Evolutionary conservation across 2,797 vertebrate species (phyloP).

Genomic region (Galagoides demidoff): DNA sequence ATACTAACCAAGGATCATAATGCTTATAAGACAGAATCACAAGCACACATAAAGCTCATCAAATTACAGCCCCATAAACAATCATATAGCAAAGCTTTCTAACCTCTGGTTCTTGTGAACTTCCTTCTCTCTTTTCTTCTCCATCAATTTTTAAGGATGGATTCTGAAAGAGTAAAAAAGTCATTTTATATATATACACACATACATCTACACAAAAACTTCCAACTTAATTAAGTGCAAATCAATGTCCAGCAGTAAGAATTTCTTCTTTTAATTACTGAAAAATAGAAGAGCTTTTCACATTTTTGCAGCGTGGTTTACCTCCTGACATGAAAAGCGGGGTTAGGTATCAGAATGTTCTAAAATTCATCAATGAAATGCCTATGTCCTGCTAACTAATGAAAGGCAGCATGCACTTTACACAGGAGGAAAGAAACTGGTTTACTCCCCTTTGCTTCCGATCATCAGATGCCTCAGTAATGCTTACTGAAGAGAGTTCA

Average conservation of each 20-base stretch:
- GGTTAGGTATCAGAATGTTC: not conserved
- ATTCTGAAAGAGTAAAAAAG: constrained; percentile 78
- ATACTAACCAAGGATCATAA: not conserved
- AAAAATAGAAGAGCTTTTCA: constrained; percentile 15
- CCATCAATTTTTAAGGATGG: constrained; percentile 73
- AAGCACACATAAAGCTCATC: not conserved
- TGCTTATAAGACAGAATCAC: not conserved
- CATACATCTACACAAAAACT: not conserved
- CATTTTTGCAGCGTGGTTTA: not conserved
- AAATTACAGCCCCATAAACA: not conserved
- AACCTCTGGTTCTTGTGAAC: constrained; percentile 89
- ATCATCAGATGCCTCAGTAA: constrained; percentile 5
- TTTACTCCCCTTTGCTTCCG: constrained; percentile 13
- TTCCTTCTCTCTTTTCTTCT: constrained; percentile 80
- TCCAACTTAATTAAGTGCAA: constrained; percentile 30
- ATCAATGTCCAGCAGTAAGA: constrained; percentile 18
- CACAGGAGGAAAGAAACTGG: not conserved
- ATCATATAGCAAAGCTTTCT: constrained; percentile 49
- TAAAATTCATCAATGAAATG: constrained; percentile 12
- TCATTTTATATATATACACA: not conserved
- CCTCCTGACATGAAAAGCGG: constrained; percentile 8
- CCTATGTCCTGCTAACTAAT: not conserved
- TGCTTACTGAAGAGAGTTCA: not conserved
- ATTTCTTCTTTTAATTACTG: constrained; percentile 60
- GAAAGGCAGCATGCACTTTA: not conserved